Percentiles rank a stretch among this genome's conserved stretches.
Conservation (phyloP, 1,140 invertebrate genomes). For the Pemphigus obesinymphae region DNA sequence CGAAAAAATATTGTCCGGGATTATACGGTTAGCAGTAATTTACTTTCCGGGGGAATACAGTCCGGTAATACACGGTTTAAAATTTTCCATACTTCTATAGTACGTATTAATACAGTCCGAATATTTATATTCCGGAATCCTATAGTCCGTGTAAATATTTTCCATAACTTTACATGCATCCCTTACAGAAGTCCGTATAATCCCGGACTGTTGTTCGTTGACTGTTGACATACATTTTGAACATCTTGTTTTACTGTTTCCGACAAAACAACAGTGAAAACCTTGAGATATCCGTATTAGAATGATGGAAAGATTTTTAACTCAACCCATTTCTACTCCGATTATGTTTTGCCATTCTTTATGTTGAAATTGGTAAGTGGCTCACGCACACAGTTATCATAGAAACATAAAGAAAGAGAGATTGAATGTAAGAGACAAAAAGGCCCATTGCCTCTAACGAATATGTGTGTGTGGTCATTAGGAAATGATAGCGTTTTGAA, state of each 20-base stretch:
- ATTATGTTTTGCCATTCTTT: slow-evolving; percentile 5
- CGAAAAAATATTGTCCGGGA: no score
- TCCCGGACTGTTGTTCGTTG: no score
- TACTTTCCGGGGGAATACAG: no score
- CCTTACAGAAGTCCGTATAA: no score
- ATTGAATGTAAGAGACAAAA: not conserved
- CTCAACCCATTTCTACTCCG: not conserved
- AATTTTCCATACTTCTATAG: no score
- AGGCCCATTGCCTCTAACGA: not conserved
- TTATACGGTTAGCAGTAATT: no score
- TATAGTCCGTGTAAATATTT: no score
- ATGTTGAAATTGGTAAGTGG: slow-evolving; percentile 36
- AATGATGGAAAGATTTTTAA: not conserved
- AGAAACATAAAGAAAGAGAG: no score
- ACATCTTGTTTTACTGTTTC: not conserved
- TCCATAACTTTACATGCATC: no score
- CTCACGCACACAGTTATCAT: slow-evolving; percentile 37
- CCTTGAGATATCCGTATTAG: not conserved
- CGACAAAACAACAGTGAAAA: not conserved
- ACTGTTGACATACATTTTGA: not conserved
- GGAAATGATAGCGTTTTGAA: slow-evolving; percentile 30
- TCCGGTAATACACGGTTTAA: no score
- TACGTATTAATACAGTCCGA: no score
- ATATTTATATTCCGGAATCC: no score
- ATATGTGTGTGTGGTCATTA: slow-evolving; percentile 26